Evolutionary conservation across 2,888 invertebrate species (phyloP), one percentile per base, ranked within the genome.

Genomic region (Latrodectus hesperus): DNA sequence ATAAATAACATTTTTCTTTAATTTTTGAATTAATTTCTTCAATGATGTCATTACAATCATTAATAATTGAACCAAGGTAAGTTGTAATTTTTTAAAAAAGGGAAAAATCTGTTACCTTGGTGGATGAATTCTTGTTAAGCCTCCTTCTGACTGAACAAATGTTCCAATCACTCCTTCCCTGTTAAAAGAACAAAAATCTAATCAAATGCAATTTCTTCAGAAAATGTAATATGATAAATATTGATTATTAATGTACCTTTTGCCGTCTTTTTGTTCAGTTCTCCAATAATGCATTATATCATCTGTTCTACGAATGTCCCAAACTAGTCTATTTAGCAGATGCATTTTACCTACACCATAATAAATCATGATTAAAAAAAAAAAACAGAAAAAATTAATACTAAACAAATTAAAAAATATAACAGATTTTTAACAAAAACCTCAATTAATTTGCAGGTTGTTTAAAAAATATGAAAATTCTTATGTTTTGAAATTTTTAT

Each of bases 91-190:
- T n/a, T 53, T 14, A 73, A 17, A 16, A 17, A 52, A 10, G 9
- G 51, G n/a, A 52, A 73, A 9, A 73, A 53, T 12, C 14, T 38
- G 68, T 73, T 90, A 92, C 92, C 90, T 90, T 71, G 90, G 84
- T 9, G 92, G 92, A 82, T 89, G 91, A 49, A 92, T 90, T 75
- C 91, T 89, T 17, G 92, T 92, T 71, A 93, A 90, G 6, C 93
- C 93, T 82, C 92, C 92, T 89, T 91, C 91, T 12, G 92, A 92
- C 26, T 91, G 91, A 22, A 92, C 90, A 90, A 92, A 92, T 10
- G 91, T 90, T 16, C 91, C 89, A 26, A 88, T 77, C 6, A 91
- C 90, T n/a, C 89, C 89, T 49, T 90, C 71, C 52, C 89, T 89
- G 65, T n/a, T 81, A 70, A 14, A 17, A 67, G 9, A 76, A 77